Conservation (phyloP, 2,797 vertebrate genomes). For the Myioborus melanocephalus region DNA sequence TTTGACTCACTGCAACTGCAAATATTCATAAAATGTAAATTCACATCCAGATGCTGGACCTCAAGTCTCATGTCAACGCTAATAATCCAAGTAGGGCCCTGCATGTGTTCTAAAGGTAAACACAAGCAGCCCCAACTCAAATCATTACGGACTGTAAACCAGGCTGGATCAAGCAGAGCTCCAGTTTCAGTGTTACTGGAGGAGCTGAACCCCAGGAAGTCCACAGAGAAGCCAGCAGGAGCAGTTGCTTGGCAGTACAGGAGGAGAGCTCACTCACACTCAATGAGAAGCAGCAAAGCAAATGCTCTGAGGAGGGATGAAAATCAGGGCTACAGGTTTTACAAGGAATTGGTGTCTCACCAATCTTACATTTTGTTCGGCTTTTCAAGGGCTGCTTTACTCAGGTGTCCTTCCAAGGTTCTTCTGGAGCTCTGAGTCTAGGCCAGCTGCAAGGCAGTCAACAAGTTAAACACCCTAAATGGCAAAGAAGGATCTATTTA, state of each 20-base stretch:
- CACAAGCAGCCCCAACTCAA: not conserved
- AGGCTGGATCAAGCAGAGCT: not conserved
- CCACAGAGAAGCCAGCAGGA: not conserved
- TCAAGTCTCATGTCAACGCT: not conserved
- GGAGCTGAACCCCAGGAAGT: not conserved
- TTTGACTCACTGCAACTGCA: not conserved
- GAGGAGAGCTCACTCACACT: not conserved
- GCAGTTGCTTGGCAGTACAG: not conserved
- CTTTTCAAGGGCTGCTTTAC: not conserved
- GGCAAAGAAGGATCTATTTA: not conserved
- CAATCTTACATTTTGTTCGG: not conserved
- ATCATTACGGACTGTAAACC: not conserved
- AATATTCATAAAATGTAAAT: conserved; percentile 9
- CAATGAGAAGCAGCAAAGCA: not conserved
- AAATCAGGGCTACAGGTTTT: not conserved
- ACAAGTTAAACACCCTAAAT: not conserved
- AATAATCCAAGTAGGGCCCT: not conserved
- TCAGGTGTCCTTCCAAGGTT: not conserved
- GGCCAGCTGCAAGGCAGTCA: not conserved
- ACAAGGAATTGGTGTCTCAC: not conserved
- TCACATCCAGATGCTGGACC: not conserved
- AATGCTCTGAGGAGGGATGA: not conserved
- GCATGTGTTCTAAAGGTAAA: not conserved
- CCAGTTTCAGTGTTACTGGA: not conserved
- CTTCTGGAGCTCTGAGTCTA: not conserved